These are phyloP conservation scores for Marmota flaviventris DNA, from an alignment of 2,113 vertebrate species.

Conservation along the genomic window DNA sequence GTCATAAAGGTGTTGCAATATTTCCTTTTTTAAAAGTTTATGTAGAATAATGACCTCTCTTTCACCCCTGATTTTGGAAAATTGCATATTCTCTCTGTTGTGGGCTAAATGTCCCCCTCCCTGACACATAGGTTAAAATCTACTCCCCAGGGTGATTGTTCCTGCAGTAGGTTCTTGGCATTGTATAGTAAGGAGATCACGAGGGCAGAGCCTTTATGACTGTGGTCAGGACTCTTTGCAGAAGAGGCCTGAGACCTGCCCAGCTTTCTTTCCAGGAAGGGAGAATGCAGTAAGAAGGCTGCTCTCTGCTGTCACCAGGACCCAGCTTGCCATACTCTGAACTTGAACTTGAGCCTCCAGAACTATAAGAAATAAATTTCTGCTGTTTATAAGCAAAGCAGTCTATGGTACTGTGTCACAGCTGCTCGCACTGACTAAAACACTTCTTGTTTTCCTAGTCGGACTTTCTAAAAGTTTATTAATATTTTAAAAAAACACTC, in stretches of 20 bases:
- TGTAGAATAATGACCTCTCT: background rate
- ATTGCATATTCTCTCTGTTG: background rate
- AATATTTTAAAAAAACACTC: background rate
- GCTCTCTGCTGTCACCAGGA: background rate
- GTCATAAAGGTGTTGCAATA: background rate
- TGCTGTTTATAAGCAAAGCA: background rate
- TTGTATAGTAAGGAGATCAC: background rate
- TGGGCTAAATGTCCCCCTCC: background rate
- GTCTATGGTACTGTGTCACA: background rate
- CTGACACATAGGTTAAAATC: too few relatives aligned
- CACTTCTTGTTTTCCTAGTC: background rate
- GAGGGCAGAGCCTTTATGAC: background rate
- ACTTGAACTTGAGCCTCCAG: background rate
- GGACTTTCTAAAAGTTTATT: background rate
- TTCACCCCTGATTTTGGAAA: background rate
- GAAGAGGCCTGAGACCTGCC: background rate
- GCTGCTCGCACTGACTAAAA: background rate
- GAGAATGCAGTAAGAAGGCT: too few relatives aligned
- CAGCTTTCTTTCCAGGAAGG: background rate
- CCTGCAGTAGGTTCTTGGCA: background rate
- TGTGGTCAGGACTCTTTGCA: background rate
- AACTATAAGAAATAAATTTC: too few relatives aligned
- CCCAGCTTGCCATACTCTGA: background rate
- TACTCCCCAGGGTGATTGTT: too few relatives aligned
- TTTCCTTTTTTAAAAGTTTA: background rate